These are phyloP conservation scores for Pogonomyrmex barbatus DNA, from an alignment of 1,140 invertebrate genomes.

Conservation along the genomic window DNA sequence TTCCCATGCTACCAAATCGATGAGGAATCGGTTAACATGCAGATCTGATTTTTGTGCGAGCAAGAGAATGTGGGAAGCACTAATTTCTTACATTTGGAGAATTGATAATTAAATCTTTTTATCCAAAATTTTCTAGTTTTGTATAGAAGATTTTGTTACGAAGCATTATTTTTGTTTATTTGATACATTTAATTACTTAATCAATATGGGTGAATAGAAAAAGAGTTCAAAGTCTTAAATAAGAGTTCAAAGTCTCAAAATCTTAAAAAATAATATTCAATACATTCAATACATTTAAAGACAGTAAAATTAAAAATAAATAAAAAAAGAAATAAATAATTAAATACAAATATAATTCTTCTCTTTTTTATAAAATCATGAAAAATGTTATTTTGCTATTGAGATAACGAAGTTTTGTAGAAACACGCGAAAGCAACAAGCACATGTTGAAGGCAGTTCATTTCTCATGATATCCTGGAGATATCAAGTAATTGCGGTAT, in stretches of 20 bases:
- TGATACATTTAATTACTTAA: slow-evolving; percentile 4
- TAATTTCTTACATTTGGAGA: neutral
- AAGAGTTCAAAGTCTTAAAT: neutral
- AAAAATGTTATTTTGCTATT: neutral
- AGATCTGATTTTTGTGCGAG: neutral
- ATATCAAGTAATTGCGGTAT: slow-evolving; percentile 27
- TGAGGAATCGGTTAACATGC: neutral
- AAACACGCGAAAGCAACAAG: neutral
- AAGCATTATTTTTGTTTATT: neutral
- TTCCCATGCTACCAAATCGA: slow-evolving; percentile 19
- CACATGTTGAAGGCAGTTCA: neutral
- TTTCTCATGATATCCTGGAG: slow-evolving; percentile 19
- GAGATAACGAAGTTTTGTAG: neutral
- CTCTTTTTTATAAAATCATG: neutral
- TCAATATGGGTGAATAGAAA: neutral
- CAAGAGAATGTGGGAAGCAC: neutral
- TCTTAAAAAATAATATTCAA: too few species aligned
- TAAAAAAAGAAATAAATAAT: neutral
- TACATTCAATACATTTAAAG: neutral
- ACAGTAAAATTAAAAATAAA: neutral
- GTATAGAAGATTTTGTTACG: neutral
- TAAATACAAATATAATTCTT: neutral
- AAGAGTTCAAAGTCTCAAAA: neutral
- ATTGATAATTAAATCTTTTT: slow-evolving; percentile 15
- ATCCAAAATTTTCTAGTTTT: neutral